Evolutionary conservation across 2,888 invertebrate genomes (phyloP).

Genomic region (Tenthredo livida): DNA sequence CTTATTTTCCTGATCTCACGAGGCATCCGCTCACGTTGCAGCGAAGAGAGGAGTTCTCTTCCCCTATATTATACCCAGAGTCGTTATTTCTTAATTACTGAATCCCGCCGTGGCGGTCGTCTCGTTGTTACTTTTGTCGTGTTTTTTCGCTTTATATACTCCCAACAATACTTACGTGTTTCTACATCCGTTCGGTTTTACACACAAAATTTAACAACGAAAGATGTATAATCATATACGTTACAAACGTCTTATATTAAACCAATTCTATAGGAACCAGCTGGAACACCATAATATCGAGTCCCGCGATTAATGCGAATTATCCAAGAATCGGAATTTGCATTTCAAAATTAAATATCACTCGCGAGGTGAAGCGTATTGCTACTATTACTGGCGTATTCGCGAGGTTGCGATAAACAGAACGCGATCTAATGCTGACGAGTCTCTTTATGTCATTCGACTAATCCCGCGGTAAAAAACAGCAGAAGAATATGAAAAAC

Average conservation of each 20-base stretch:
- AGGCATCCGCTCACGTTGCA: neutral
- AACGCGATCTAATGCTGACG: slow-evolving; percentile 39
- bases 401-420: slow-evolving; percentile 23
- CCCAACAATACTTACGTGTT: neutral
- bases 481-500: slow-evolving; percentile 26
- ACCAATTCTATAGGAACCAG: neutral
- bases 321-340: neutral
- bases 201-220: neutral
- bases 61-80: slow-evolving; percentile 1
- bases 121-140: neutral
- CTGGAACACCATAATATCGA: neutral
- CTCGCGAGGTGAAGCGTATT: neutral
- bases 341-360: neutral
- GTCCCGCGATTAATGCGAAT: neutral
- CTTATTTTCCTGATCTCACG: slow-evolving; percentile 44
- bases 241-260: neutral
- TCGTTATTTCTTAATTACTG: slow-evolving; percentile 45
- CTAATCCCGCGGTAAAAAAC: slow-evolving; percentile 9
- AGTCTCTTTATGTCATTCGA: neutral
- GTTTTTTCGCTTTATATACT: neutral
- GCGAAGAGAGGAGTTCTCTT: neutral
- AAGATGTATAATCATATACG: neutral
- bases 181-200: slow-evolving; percentile 7
- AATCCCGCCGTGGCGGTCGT: neutral
- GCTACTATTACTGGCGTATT: slow-evolving; percentile 14